Evolutionary conservation across 2,113 vertebrate genomes (phyloP).

Genomic region (Elachura formosa): DNA sequence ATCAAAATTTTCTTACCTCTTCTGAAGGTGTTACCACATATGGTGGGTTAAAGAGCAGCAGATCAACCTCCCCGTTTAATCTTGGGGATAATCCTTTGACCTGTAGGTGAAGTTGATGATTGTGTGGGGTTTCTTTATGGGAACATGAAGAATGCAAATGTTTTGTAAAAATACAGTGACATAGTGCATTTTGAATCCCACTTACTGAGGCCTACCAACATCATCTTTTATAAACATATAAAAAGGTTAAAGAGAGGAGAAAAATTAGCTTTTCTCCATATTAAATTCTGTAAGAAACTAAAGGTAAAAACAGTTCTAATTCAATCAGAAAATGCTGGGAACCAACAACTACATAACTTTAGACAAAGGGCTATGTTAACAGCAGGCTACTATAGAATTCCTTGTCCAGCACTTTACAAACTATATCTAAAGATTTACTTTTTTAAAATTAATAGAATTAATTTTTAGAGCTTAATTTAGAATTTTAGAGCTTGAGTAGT

Average conservation of each 20-base stretch:
- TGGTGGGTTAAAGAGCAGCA: constrained; percentile 93
- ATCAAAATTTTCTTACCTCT: constrained; percentile 77
- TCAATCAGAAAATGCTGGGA: neutral
- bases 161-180: neutral
- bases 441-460: neutral
- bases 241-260: neutral
- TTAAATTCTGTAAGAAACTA: neutral
- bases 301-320: neutral
- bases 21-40: constrained; percentile 91
- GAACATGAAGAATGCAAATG: neutral
- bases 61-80: constrained; percentile 84
- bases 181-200: neutral
- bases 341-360: neutral
- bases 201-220: neutral
- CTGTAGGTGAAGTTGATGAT: constrained; percentile 59
- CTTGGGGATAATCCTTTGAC: constrained; percentile 80
- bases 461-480: neutral
- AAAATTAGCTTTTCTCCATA: neutral
- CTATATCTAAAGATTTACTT: neutral
- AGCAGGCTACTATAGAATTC: neutral
- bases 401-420: neutral
- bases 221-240: neutral
- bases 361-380: neutral
- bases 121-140: neutral
- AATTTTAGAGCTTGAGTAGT: neutral